These are phyloP conservation scores for Vesta saturnalis DNA, from an alignment of 2,888 invertebrate genomes.

Conservation along the genomic window DNA sequence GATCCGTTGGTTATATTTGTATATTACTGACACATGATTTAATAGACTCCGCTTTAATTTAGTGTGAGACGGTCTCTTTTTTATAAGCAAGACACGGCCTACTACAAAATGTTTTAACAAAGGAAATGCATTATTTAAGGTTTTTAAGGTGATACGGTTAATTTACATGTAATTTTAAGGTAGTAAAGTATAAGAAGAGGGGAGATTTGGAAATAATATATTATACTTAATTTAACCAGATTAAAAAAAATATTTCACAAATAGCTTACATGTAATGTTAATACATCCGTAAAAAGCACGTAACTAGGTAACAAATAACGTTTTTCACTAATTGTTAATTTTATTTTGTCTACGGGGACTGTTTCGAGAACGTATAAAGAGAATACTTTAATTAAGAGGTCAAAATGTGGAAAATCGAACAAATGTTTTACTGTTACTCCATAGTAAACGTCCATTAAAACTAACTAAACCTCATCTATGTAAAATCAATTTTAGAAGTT, in stretches of 20 bases:
- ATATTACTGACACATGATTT: slow-evolving; percentile 36
- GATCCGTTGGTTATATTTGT: slow-evolving; percentile 37
- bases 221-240: neutral
- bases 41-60: slow-evolving; percentile 32
- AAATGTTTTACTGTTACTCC: too few species aligned
- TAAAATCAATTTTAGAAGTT: too few species aligned
- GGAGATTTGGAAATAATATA: neutral
- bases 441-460: too few species aligned
- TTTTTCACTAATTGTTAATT: too few species aligned
- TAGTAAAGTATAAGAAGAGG: neutral
- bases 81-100: neutral
- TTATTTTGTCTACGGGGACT: too few species aligned
- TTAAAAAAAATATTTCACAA: neutral
- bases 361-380: too few species aligned
- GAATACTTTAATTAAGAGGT: too few species aligned
- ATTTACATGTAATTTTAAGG: slow-evolving; percentile 13
- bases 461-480: too few species aligned
- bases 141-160: slow-evolving; percentile 1
- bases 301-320: too few species aligned
- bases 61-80: slow-evolving; percentile 9
- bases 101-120: slow-evolving; percentile 9
- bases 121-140: slow-evolving; percentile 8
- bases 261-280: too few species aligned
- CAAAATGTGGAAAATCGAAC: too few species aligned
- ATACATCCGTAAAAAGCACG: too few species aligned